A percentile compares a stretch with the other conserved stretches of the same genome.
These are phyloP conservation scores for Lagopus muta DNA, from an alignment of 2,113 vertebrate species.

Conservation along the genomic window DNA sequence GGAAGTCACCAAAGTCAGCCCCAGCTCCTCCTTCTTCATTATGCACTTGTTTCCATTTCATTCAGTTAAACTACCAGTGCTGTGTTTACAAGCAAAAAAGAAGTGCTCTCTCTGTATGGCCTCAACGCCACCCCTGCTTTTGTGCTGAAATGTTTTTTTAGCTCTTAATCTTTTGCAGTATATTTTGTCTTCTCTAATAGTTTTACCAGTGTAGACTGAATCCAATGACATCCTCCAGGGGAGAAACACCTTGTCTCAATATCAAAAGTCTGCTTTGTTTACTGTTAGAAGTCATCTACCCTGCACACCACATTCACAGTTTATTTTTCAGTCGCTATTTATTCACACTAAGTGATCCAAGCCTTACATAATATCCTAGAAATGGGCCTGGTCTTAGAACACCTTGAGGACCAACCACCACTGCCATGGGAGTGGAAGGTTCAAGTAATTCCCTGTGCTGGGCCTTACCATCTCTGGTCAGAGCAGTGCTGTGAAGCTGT, in stretches of 20 bases:
- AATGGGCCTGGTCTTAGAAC: neutral
- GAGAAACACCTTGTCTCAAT: neutral
- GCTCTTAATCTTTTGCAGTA: neutral
- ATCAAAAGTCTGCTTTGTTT: neutral
- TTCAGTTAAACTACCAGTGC: neutral
- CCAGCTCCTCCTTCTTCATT: neutral
- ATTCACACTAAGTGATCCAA: neutral
- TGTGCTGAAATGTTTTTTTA: neutral
- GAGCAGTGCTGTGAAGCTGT: neutral
- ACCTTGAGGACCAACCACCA: neutral
- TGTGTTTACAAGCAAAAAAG: neutral
- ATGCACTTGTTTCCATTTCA: neutral
- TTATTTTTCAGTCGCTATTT: neutral
- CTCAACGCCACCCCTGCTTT: neutral
- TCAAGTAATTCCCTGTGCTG: neutral
- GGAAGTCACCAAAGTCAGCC: neutral
- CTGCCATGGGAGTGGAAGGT: neutral
- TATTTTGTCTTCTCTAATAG: neutral
- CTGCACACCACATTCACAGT: neutral
- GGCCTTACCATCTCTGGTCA: neutral
- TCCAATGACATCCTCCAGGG: neutral
- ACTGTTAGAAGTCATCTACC: neutral
- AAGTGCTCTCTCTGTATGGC: neutral
- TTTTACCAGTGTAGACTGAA: neutral
- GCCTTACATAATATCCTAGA: neutral